These are phyloP conservation scores for Abramis brama DNA, from an alignment of 2,113 vertebrate genomes.

Conservation along the genomic window DNA sequence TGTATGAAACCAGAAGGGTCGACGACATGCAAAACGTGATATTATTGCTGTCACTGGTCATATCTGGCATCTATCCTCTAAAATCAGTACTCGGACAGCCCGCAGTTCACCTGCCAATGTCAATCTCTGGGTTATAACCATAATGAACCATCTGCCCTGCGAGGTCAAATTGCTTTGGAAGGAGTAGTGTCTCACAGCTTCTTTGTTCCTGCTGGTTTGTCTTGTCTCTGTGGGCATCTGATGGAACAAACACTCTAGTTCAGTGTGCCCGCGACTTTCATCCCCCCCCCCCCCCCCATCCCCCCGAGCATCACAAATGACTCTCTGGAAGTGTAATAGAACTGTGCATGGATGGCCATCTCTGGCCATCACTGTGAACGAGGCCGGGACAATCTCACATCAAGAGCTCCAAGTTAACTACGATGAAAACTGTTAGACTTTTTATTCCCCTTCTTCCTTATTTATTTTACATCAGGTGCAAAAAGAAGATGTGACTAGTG, in stretches of 20 bases:
- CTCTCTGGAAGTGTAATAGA: slow-evolving; percentile 47
- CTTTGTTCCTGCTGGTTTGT: slow-evolving; percentile 32
- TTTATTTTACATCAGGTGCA: slow-evolving; percentile 29
- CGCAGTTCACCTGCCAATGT: slow-evolving; percentile 37
- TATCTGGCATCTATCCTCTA: slow-evolving; percentile 11
- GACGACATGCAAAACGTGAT: not conserved
- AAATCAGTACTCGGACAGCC: not conserved
- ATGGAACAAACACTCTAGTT: slow-evolving; percentile 36
- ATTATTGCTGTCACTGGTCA: not conserved
- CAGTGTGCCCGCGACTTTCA: slow-evolving; percentile 9
- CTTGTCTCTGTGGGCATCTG: slow-evolving; percentile 7
- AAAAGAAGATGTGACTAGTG: slow-evolving; percentile 10
- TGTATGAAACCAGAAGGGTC: not conserved
- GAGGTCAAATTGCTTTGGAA: slow-evolving; percentile 30
- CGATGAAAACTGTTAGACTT: slow-evolving; percentile 7
- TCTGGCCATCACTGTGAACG: not conserved
- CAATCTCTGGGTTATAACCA: slow-evolving; percentile 1
- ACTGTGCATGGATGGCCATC: slow-evolving; percentile 15
- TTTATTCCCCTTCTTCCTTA: slow-evolving; percentile 7
- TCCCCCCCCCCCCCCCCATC: slow-evolving; percentile 17
- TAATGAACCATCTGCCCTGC: slow-evolving; percentile 35
- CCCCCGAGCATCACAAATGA: slow-evolving; percentile 31
- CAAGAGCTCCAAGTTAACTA: slow-evolving; percentile 2
- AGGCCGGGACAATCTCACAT: slow-evolving; percentile 10
- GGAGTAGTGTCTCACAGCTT: slow-evolving; percentile 34